A percentile compares a stretch with the other conserved stretches of the same genome.
phyloP scores from a whole-genome alignment of 2,113 vertebrate species.

The Eupsittula cactorum region DNA sequence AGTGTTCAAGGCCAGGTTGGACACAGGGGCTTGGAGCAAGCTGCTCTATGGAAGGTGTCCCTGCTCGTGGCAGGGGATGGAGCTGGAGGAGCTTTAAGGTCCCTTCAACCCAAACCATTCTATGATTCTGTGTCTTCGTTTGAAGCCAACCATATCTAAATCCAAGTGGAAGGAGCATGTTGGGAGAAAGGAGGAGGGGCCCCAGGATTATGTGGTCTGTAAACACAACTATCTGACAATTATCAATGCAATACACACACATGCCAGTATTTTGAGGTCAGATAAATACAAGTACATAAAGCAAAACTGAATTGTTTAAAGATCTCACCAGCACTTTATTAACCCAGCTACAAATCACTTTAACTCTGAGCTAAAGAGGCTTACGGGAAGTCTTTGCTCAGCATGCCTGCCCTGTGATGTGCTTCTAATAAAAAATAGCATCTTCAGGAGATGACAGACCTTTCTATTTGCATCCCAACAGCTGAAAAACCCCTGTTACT shows the following conservation, averaged over 20 bases:
- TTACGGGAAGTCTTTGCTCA: background rate
- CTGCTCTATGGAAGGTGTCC: background rate
- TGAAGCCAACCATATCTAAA: background rate
- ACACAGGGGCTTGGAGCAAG: no score
- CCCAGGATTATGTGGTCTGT: background rate
- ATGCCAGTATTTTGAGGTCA: background rate
- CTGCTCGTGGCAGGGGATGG: background rate
- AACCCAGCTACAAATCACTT: background rate
- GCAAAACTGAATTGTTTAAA: background rate
- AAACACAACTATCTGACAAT: background rate
- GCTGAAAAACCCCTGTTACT: background rate
- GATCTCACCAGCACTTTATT: background rate
- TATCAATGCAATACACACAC: background rate
- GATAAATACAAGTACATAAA: background rate
- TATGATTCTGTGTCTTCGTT: background rate
- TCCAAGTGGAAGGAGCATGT: background rate
- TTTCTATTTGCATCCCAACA: background rate
- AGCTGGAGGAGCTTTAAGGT: background rate
- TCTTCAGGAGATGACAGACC: background rate
- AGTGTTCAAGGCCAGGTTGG: no score
- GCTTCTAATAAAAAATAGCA: background rate
- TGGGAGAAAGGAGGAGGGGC: background rate
- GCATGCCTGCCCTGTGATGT: background rate
- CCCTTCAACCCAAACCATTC: background rate
- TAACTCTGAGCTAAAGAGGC: background rate